Base-by-base conservation (phyloP, 30 jellyfish, hydroid and myxozoan genomes). In the Hydractinia echinata region DNA sequence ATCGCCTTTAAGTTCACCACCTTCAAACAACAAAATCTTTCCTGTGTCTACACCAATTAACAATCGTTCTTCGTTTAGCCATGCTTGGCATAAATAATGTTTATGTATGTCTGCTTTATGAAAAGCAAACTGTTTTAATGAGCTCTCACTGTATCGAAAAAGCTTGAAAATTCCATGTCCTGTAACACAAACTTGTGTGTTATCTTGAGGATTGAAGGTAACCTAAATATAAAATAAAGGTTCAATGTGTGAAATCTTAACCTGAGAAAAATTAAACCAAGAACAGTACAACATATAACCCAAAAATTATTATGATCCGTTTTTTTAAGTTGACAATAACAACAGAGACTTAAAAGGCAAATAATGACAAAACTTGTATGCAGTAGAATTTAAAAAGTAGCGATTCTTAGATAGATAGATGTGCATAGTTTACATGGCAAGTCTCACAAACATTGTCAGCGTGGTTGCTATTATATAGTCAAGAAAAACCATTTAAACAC, bases 101-200 rank as follows among this genome's bases (percentile, higher is more conserved):
- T 89, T 74, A 62, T 85, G 91, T 18, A 73, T 62, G 15, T 93
- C 99, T 5, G 95, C 73, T 76, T 93, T 93, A 66, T 93, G 99
- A 54, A 87, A 81, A 0, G 96, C 92, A 84, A 86, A 87, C 76
- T 87, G 99, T 79, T 93, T 93, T 83, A 93, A 66, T 66, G 87
- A 83, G 54, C 94, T 95, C 79, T 93, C 99, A 81, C 91, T 86
- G 83, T 86, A 93, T 8, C 99, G 91, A 68, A 93, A 93, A 11
- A 86, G 79, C 83, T 93, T 93, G 82, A 93, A 87, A 67, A 87
- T 85, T 7, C 99, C 96, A 55, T 93, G 96, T 10, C 99, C 99
- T 71, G 83, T 84, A 4, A 93, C 96, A 51, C 96, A 85, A 13
- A 93, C 81, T 61, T 93, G 99, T 4, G 96, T 87, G 88, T 93